Evolutionary conservation across 2,113 vertebrate genomes (phyloP).

Genomic region (Hepsetus odoe): DNA sequence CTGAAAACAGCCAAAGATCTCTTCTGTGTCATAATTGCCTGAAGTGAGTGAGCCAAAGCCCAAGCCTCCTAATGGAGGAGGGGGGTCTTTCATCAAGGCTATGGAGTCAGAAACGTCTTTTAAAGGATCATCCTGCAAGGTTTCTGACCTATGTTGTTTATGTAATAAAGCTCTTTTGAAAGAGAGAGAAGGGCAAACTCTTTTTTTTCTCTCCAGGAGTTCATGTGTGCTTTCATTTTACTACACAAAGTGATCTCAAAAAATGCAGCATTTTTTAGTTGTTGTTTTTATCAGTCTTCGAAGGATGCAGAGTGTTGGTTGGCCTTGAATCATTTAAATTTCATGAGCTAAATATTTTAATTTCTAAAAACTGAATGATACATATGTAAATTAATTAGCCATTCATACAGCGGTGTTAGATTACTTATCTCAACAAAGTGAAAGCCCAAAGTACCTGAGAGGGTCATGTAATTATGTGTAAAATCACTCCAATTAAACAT

Average conservation of each 20-base stretch:
- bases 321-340: constrained; percentile 46
- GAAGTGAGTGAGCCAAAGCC: constrained; percentile 78
- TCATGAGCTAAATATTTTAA: constrained; percentile 44
- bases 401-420: constrained; percentile 71
- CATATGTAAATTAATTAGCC: constrained; percentile 75
- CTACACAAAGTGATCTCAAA: constrained; percentile 48
- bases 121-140: constrained; percentile 72
- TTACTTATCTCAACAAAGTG: constrained; percentile 79
- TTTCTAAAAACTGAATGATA: constrained; percentile 51
- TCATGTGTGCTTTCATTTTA: constrained; percentile 58
- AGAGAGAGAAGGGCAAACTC: constrained; percentile 50
- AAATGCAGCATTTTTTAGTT: constrained; percentile 39
- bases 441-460: constrained; percentile 77
- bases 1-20: constrained; percentile 72
- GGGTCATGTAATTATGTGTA: constrained; percentile 78
- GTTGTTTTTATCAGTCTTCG: constrained; percentile 44
- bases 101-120: constrained; percentile 71
- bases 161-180: constrained; percentile 73
- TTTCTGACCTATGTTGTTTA: constrained; percentile 72
- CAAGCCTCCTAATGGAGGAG: constrained; percentile 74
- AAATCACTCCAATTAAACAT: constrained; percentile 83
- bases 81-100: constrained; percentile 72
- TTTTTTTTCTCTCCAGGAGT: constrained; percentile 13
- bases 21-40: constrained; percentile 79
- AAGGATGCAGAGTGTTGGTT: constrained; percentile 21